Base-by-base conservation (phyloP, 2,797 vertebrate species). In the Pipistrellus kuhlii region DNA sequence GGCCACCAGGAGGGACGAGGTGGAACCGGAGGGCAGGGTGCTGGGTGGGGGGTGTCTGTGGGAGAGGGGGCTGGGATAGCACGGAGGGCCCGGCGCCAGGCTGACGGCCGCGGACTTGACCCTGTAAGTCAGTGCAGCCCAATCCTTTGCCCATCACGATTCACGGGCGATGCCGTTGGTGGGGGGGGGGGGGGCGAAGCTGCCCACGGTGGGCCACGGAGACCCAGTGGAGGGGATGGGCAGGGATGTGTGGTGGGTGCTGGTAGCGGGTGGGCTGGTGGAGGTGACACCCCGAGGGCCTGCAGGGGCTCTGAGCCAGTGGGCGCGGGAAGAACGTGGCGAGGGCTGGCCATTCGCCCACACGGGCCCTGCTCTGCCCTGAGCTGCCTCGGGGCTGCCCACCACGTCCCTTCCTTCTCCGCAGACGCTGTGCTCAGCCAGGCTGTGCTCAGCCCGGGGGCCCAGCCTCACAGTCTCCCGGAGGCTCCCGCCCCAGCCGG, bases 231-330 rank as follows among this genome's bases (percentile, higher is more conserved):
- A 44, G 41, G 41, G 46, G 35, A 14, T 68, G 5, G 69, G 41
- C 51, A 38, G 30, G n/a, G 27, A 8, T 0, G 0, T 0, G 8
- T 4, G 6, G 0, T 5, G 17, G 21, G 57, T 25, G 44, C 46
- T 7, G 5, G 20, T 68, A 32, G 57, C 3, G 3, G n/a, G 35
- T 11, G 44, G 21, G 41, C 6, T 12, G 18, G 6, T 62, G 18
- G 64, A 76, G 27, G 38, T 21, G 15, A 53, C 18, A 1, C 0
- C 1, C 53, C 23, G 30, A 51, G 32, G n/a, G 35, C 23, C 66
- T 30, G 57, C 0, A 4, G 25, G 6, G 27, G 53, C 17, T 62
- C 88, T 0, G 38, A 35, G 84, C 9, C 77, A 17, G 11, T 0
- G 4, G 35, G 11, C 4, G 8, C 30, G 5, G 35, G 64, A 55